Evolutionary conservation across 2,113 vertebrate species (phyloP).

Genomic region (Bufo bufo): DNA sequence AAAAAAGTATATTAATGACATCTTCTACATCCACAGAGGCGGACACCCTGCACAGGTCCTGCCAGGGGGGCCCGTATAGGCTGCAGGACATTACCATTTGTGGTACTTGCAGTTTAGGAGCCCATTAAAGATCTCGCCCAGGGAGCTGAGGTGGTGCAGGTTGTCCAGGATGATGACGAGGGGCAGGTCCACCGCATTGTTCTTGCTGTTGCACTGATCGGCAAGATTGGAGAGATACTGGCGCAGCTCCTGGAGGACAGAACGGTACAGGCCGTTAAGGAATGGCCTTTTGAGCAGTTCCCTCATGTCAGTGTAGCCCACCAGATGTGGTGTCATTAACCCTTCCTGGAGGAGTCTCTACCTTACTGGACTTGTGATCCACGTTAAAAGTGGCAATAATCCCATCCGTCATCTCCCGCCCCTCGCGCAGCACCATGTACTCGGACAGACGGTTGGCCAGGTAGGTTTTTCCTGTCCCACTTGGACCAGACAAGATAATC

Average conservation of each 20-base stretch:
- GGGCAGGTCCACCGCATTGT: slow-evolving; percentile 81
- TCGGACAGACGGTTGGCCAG: slow-evolving; percentile 89
- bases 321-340: background rate
- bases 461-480: slow-evolving; percentile 93
- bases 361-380: slow-evolving; percentile 98
- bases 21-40: background rate
- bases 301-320: too few relatives aligned
- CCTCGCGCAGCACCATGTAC: slow-evolving; percentile 85
- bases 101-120: slow-evolving; percentile 94
- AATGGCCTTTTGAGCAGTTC: too few relatives aligned
- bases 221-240: slow-evolving; percentile 93
- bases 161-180: slow-evolving; percentile 96
- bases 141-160: slow-evolving; percentile 91
- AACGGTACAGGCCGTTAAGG: background rate
- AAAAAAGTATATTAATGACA: background rate
- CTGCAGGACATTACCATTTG: slow-evolving; percentile 76
- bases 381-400: slow-evolving; percentile 92
- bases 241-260: slow-evolving; percentile 81
- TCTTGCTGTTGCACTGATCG: slow-evolving; percentile 87
- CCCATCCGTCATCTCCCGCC: slow-evolving; percentile 79
- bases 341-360: slow-evolving; percentile 64
- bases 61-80: too few relatives aligned
- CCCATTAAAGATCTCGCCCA: slow-evolving; percentile 96
- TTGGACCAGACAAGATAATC: slow-evolving; percentile 94
- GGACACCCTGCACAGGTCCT: too few relatives aligned